Base-by-base conservation (phyloP, 2,888 invertebrate genomes). In the Tetrapedia diversipes region DNA sequence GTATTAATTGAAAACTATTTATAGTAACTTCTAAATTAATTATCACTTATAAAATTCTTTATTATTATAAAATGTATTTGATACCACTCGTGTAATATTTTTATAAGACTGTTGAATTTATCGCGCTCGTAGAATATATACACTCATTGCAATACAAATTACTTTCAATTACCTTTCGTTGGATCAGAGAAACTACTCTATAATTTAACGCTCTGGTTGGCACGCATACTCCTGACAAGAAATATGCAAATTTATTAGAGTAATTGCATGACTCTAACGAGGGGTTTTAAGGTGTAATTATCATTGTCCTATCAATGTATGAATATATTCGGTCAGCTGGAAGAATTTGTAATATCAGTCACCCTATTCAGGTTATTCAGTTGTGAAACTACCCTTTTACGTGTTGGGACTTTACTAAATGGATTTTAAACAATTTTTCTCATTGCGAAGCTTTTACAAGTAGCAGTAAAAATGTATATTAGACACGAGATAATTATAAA, bases 131-230 rank as follows among this genome's bases (percentile, higher is more conserved):
- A n/a, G n/a, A n/a, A n/a, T n/a, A n/a, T 1, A 19, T 29, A 11
- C 32, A 53, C 1, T 29, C 19, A 6, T 53, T 6, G 11, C 4
- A 16, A n/a, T 47, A n/a, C 7, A 4, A 61, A 61, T 47, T 47
- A 34, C 14, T 41, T 29, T 41, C 56, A 66, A 76, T 75, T 70
- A 54, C 57, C 53, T 74, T 60, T 54, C 29, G 43, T 41, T 29
- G 32, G 51, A 56, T 37, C 29, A 45, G 53, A n/a, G 64, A 51
- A 53, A 65, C 60, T 70, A 27, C 65, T 63, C 76, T 70, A 66
- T 76, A 76, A 78, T 78, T 78, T 78, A 60, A 69, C 59, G 76
- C 67, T 74, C 73, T 60, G 54, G 29, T 66, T 67, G 60, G 51
- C 60, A 24, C 70, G 45, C 47, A 54, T 49, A 66, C 47, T 64